A percentile compares a stretch with the other conserved stretches of the same genome.
phyloP scores from a whole-genome alignment of 2,888 invertebrate species.

The Eupithecia inturbata region DNA sequence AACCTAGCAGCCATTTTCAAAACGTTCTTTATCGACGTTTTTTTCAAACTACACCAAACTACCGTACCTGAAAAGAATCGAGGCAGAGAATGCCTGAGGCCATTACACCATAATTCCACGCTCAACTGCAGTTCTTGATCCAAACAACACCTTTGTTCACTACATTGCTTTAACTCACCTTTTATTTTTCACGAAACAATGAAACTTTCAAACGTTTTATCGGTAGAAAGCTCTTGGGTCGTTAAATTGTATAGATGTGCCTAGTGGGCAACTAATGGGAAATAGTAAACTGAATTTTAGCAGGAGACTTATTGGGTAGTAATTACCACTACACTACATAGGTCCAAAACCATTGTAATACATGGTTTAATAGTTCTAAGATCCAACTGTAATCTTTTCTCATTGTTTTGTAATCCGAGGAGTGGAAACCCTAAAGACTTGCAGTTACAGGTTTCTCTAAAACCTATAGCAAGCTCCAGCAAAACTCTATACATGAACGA shows the following conservation, averaged over 20 bases:
- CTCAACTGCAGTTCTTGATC: constrained; percentile 27
- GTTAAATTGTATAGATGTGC: constrained; percentile 1
- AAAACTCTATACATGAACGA: no score
- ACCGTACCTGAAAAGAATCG: neutral
- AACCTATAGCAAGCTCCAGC: no score
- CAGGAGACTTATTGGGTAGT: neutral
- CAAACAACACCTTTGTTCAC: constrained; percentile 38
- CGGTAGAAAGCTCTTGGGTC: constrained; percentile 24
- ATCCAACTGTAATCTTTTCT: no score
- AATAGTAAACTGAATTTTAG: neutral
- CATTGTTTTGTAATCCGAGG: no score
- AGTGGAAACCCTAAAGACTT: no score
- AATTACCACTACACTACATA: neutral
- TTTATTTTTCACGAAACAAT: constrained; percentile 39
- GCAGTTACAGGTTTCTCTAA: no score
- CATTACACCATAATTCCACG: constrained; percentile 31
- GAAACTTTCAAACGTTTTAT: constrained; percentile 28
- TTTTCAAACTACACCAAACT: neutral
- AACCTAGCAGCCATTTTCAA: neutral
- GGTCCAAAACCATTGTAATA: no score
- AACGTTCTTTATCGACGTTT: neutral
- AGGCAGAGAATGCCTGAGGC: constrained; percentile 10
- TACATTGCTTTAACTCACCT: constrained; percentile 28
- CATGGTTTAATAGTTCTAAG: no score
- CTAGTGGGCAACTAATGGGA: neutral